Conservation (phyloP, 2,797 vertebrate genomes). For the Manis crassicaudata region DNA sequence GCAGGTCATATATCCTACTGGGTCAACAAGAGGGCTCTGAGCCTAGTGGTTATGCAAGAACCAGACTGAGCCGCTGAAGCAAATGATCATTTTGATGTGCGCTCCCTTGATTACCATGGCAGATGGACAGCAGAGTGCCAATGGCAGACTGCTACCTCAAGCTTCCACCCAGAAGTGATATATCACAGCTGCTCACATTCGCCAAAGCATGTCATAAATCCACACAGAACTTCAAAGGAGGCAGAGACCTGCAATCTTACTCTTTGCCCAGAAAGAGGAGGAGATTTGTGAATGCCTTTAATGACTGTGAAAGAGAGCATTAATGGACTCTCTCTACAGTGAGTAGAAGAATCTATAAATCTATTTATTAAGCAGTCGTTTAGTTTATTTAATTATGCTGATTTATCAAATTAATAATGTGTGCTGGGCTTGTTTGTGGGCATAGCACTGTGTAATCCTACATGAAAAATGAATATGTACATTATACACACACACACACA, state of each 20-base stretch:
- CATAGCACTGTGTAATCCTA: not conserved
- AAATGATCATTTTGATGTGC: not conserved
- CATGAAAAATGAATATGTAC: not conserved
- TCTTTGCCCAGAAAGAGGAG: not conserved
- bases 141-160: not conserved
- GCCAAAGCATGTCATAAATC: not conserved
- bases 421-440: not conserved
- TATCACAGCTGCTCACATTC: not conserved
- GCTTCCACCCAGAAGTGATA: not conserved
- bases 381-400: slow-evolving; percentile 32
- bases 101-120: rapidly evolving
- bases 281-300: not conserved
- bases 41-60: not conserved
- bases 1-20: not conserved
- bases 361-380: slow-evolving; percentile 38
- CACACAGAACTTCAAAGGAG: not conserved
- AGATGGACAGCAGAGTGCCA: too few species aligned
- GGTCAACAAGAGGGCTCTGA: not conserved
- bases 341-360: not conserved
- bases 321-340: not conserved
- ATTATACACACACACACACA: too few species aligned
- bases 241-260: not conserved
- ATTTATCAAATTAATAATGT: slow-evolving; percentile 50
- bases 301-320: not conserved
- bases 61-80: not conserved